A percentile compares a stretch with the other conserved stretches of the same genome.
Conservation (phyloP, 2,113 vertebrate genomes). For the Rostratula benghalensis region DNA sequence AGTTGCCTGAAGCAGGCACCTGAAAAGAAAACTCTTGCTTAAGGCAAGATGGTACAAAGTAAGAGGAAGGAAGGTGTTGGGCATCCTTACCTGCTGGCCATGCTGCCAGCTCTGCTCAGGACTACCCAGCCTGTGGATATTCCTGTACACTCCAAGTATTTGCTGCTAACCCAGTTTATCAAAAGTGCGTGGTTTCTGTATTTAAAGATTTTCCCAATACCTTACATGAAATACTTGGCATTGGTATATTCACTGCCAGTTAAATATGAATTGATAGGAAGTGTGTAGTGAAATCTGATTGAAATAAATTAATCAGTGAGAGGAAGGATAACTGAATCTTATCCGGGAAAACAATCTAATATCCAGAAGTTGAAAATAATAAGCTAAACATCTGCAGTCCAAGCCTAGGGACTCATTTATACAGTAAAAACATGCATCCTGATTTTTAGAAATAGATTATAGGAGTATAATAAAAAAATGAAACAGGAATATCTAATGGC, state of each 20-base stretch:
- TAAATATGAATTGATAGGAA: not conserved
- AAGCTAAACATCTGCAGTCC: not conserved
- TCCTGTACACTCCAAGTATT: not conserved
- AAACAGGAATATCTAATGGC: not conserved
- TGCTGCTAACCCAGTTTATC: not conserved
- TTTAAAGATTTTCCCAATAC: not conserved
- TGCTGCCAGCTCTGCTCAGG: not conserved
- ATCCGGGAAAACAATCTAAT: not conserved
- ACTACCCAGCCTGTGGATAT: not conserved
- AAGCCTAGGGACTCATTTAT: not conserved
- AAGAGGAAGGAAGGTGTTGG: not conserved
- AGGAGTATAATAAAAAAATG: not conserved
- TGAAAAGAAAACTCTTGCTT: not conserved
- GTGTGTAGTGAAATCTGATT: not conserved
- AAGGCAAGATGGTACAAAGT: not conserved
- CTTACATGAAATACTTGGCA: not conserved
- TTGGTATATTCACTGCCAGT: not conserved
- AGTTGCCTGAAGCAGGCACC: not conserved
- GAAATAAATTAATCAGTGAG: not conserved
- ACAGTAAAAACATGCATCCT: not conserved
- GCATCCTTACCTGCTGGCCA: not conserved
- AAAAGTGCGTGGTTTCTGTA: not conserved
- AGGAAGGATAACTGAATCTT: not conserved
- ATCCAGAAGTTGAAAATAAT: not conserved
- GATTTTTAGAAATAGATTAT: conserved; percentile 19